These are phyloP conservation scores for Zele albiditarsus DNA, from an alignment of 2,888 invertebrate genomes.

Conservation along the genomic window DNA sequence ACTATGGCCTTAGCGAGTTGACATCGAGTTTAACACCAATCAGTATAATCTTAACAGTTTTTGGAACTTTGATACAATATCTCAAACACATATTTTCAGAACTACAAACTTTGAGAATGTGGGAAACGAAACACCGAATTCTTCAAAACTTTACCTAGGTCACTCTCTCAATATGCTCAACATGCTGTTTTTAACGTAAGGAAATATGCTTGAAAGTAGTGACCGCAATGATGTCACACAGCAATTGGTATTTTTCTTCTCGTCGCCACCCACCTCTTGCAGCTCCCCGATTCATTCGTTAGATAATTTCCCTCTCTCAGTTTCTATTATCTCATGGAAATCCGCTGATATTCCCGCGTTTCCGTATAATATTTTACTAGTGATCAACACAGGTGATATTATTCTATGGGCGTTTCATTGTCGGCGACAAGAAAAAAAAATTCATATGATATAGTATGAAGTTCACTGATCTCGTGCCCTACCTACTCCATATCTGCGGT, in stretches of 20 bases:
- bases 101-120: too few relatives aligned
- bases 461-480: not conserved
- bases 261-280: not conserved
- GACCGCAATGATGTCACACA: conserved; percentile 7
- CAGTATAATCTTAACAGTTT: too few relatives aligned
- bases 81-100: too few relatives aligned
- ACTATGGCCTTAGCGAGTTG: too few relatives aligned
- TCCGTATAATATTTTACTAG: not conserved
- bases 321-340: not conserved
- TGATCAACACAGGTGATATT: not conserved
- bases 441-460: not conserved
- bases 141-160: too few relatives aligned
- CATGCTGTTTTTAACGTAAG: not conserved
- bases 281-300: not conserved
- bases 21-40: too few relatives aligned
- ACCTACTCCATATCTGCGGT: not conserved
- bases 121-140: too few relatives aligned
- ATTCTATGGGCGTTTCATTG: not conserved
- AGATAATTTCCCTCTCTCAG: not conserved
- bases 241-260: not conserved
- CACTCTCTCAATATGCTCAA: too few relatives aligned
- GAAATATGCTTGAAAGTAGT: not conserved
- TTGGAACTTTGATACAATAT: too few relatives aligned
- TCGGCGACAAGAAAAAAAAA: not conserved
- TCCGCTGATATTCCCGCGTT: not conserved